A percentile compares a stretch with the other conserved stretches of the same genome.
Evolutionary conservation across 2,888 invertebrate species (phyloP).

Genomic region (Diaperis boleti): DNA sequence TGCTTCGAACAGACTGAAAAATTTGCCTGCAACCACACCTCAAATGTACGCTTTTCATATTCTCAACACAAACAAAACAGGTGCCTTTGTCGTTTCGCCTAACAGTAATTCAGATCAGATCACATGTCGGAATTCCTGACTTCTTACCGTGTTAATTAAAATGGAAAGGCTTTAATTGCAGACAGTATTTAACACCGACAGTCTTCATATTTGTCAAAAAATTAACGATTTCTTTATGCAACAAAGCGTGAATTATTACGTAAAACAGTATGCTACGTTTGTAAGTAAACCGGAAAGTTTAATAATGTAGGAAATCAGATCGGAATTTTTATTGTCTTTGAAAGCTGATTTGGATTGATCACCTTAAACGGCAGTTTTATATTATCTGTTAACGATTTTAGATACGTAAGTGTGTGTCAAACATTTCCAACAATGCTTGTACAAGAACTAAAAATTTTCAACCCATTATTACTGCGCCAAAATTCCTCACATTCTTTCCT

Average conservation of each 20-base stretch:
- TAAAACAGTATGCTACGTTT: constrained; percentile 1
- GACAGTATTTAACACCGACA: neutral
- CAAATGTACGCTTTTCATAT: constrained; percentile 29
- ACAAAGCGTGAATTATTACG: constrained; percentile 9
- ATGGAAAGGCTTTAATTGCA: neutral
- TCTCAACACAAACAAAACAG: constrained; percentile 30
- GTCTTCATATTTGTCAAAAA: constrained; percentile 1
- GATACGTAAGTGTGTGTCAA: neutral
- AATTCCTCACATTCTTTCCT: no score
- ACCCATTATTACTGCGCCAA: no score
- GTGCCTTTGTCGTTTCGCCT: constrained; percentile 27
- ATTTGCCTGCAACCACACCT: constrained; percentile 41
- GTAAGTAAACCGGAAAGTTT: constrained; percentile 11
- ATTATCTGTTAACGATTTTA: no score
- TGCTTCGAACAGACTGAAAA: constrained; percentile 43
- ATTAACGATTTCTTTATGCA: constrained; percentile 14
- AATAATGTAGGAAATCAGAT: constrained; percentile 1
- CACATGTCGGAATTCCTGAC: neutral
- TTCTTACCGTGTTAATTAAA: neutral
- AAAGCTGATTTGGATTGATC: neutral
- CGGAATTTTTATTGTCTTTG: constrained; percentile 1
- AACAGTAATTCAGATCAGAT: constrained; percentile 9
- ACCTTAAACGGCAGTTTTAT: neutral
- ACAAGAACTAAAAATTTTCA: no score
- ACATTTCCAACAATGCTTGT: neutral